phyloP scores from a whole-genome alignment of 2,797 vertebrate species.

The Sebastes umbrosus region DNA sequence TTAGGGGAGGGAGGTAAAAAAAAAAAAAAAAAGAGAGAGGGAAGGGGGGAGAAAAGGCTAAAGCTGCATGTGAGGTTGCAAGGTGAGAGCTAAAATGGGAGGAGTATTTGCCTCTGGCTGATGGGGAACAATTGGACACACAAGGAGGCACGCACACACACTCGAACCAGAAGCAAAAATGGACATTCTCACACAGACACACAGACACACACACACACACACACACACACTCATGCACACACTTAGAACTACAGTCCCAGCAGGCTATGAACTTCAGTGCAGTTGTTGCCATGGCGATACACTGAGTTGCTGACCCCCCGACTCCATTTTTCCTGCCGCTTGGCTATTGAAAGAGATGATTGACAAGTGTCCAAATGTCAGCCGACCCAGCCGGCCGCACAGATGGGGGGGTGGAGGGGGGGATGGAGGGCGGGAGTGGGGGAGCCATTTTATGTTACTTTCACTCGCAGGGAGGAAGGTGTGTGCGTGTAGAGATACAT shows the following conservation, averaged over 20 bases:
- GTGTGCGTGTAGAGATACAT: background rate
- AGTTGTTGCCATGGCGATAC: conserved; percentile 81
- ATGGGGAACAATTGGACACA: conserved; percentile 76
- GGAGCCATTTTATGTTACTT: conserved; percentile 69
- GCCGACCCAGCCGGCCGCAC: conserved; percentile 79
- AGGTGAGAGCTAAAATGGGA: conserved; percentile 78
- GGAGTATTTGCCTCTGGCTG: conserved; percentile 76
- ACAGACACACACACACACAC: conserved; percentile 33
- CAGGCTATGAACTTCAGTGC: conserved; percentile 82
- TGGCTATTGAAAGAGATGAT: conserved; percentile 84
- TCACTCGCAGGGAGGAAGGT: conserved; percentile 48
- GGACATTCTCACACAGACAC: conserved; percentile 57
- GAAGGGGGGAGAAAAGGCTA: conserved; percentile 66
- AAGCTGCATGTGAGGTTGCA: conserved; percentile 73
- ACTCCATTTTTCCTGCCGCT: conserved; percentile 80
- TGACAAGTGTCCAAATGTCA: conserved; percentile 85
- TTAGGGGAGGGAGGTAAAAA: conserved; percentile 49
- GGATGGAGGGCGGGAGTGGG: background rate
- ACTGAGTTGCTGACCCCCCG: conserved; percentile 81
- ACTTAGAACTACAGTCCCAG: conserved; percentile 76
- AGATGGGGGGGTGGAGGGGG: conserved; percentile 49
- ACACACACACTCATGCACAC: conserved; percentile 34
- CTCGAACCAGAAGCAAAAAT: conserved; percentile 60
- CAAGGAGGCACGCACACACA: conserved; percentile 26
- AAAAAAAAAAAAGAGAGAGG: conserved; percentile 29